These are phyloP conservation scores for Ophion obscuratus DNA, from an alignment of 2,888 invertebrate genomes.

Conservation along the genomic window DNA sequence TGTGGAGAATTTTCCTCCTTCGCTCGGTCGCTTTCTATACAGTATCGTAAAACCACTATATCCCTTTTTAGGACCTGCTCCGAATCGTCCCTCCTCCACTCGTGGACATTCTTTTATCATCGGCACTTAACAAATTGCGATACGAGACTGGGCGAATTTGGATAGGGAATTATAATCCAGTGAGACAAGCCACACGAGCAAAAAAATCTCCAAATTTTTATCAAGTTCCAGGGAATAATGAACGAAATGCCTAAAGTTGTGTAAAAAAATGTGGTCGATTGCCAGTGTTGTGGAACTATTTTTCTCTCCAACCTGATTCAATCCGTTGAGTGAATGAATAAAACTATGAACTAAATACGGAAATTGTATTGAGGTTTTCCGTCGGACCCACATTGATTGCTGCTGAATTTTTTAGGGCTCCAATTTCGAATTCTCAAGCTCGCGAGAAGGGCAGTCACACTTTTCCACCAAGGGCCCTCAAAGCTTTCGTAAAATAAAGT, in stretches of 20 bases:
- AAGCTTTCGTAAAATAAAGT: too few relatives aligned
- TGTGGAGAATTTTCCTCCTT: constrained; percentile 54
- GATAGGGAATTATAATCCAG: constrained; percentile 27
- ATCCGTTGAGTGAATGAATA: too few relatives aligned
- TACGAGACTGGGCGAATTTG: constrained; percentile 3
- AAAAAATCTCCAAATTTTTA: neutral
- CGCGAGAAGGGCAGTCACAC: too few relatives aligned
- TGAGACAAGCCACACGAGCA: constrained; percentile 16
- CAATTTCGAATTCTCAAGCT: too few relatives aligned
- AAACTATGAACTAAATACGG: too few relatives aligned
- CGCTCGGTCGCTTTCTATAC: constrained; percentile 21
- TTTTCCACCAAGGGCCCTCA: too few relatives aligned
- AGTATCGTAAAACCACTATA: constrained; percentile 44
- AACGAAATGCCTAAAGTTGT: neutral
- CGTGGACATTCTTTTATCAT: constrained; percentile 57
- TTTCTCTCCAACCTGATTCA: too few relatives aligned
- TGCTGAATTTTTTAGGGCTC: too few relatives aligned
- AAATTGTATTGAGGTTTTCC: too few relatives aligned
- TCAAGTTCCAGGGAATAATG: neutral
- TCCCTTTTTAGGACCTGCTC: constrained; percentile 30
- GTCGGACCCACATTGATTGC: too few relatives aligned
- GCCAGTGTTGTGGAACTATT: too few relatives aligned
- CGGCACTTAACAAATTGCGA: constrained; percentile 54
- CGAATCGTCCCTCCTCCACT: constrained; percentile 34
- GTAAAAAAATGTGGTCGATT: too few relatives aligned